Evolutionary conservation across 2,888 invertebrate species (phyloP), one percentile per base, ranked within the genome.

Genomic region (Scotopteryx bipunctaria): DNA sequence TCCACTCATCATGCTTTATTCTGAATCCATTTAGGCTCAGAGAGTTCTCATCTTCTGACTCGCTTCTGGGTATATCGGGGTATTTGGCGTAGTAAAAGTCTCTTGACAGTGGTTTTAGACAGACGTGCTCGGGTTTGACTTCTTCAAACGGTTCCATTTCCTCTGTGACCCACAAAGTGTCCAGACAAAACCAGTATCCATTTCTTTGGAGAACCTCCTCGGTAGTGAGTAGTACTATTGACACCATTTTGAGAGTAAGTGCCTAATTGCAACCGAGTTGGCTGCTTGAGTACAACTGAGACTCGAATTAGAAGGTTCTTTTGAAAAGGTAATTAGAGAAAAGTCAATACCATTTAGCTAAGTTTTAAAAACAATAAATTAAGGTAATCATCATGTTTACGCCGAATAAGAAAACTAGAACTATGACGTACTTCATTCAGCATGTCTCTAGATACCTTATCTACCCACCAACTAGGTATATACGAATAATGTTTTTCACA

Each of bases 71-170:
- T 73, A 90, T 86, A 33, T 89, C 88, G 1, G 88, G 88, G 56
- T 75, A 76, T 57, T 79, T 86, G 0, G 84, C 70, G 53, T 90
- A 88, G 51, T 89, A 90, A 13, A 77, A 63, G 53, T 89, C 90
- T 66, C 81, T 81, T 9, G 88, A 73, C 0, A 88, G 61, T 0
- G 90, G 89, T 60, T 86, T 89, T 0, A 59, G 48, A 62, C 76
- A 89, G 21, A 72, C 48, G 50, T 86, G 75, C 61, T 88, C 86
- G 0, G 76, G 74, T 59, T 78, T 79, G 2, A 88, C 73, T 55
- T 88, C 88, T 56, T 88, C 87, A 57, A 89, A 89, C 0, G 89
- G 87, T 64, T 89, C 89, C 71, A 90, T 49, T 38, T 90, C 90
- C 59, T 83, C 80, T 2, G 83, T 79, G 27, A 78, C 66, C 91